These are phyloP conservation scores for Drosophila longiperda DNA, from an alignment of 2,888 invertebrate genomes.

Conservation along the genomic window DNA sequence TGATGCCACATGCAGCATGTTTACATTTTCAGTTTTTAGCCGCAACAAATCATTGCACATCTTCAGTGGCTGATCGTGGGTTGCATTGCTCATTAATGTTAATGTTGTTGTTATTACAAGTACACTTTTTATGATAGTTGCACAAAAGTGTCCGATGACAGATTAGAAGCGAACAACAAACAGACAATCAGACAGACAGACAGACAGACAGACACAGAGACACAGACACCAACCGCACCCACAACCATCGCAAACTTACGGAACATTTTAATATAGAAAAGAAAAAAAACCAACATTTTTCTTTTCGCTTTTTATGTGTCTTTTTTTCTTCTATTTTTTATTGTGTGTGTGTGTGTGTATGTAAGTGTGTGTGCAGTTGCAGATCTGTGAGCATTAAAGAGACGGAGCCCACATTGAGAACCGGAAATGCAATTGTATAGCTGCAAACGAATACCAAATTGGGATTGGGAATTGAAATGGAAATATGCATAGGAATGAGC, in stretches of 20 bases:
- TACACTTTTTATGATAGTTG: conserved; percentile 46
- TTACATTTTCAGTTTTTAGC: conserved; percentile 16
- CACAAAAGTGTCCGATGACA: conserved; percentile 71
- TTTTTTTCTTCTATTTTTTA: background rate
- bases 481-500: conserved; percentile 31
- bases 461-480: conserved; percentile 48
- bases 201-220: background rate
- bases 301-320: conserved; percentile 10
- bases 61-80: conserved; percentile 22
- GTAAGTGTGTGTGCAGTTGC: conserved; percentile 28
- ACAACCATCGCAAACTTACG: conserved; percentile 39
- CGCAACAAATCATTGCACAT: conserved; percentile 18
- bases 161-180: conserved; percentile 59
- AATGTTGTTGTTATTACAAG: background rate
- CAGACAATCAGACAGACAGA: background rate
- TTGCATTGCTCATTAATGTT: background rate
- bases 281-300: conserved; percentile 10
- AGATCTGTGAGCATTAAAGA: conserved; percentile 31
- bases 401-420: conserved; percentile 76
- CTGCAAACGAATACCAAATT: conserved; percentile 52
- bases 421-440: conserved; percentile 75
- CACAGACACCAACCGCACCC: conserved; percentile 27
- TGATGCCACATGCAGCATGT: conserved; percentile 31
- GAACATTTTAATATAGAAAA: conserved; percentile 1
- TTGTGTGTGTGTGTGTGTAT: conserved; percentile 14